Evolutionary conservation across 2,888 invertebrate genomes (phyloP), one percentile per base, ranked within the genome.

Genomic region (Catotricha subobsoleta): DNA sequence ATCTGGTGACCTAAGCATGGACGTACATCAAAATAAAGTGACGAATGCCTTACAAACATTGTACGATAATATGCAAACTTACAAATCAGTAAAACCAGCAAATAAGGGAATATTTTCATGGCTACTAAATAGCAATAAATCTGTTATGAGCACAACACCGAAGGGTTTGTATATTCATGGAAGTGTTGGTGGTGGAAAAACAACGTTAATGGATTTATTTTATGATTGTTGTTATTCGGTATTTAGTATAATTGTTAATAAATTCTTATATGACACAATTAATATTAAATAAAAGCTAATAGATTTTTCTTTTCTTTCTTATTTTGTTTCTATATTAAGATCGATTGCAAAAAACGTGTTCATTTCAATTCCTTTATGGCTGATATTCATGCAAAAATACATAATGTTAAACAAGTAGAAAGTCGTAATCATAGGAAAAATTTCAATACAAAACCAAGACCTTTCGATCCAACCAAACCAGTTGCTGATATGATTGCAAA

Each of bases 331-430:
- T n/a, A n/a, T n/a, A n/a, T n/a, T n/a, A n/a, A n/a, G n/a, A n/a
- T n/a, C n/a, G n/a, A n/a, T n/a, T n/a, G n/a, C n/a, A n/a, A n/a
- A n/a, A 64, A 72, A 36, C 69, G 95, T 47, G 86, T 97, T 2
- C 98, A 98, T 62, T 98, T 98, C 57, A 86, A 97, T 59, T 80
- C 86, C 30, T 98, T 98, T 58, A 99, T 98, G 98, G 70, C 87
- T 34, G 18, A 40, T 58, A 88, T 98, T 9, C 98, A 98, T 63
- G 70, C 73, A 44, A 75, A 77, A 54, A 88, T 94, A 54, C 92
- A 94, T 55, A 75, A 78, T 47, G 71, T 84, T 2, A 97, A 95
- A 60, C 47, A 55, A 41, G 16, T 40, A 20, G 46, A 47, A 42
- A 68, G 72, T 50, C 62, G 61, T 18, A 60, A 69, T n/a, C 61